A percentile compares a stretch with the other conserved stretches of the same genome.
Conservation (phyloP, 2,888 invertebrate genomes). For the Venustoraphidia nigricollis region DNA sequence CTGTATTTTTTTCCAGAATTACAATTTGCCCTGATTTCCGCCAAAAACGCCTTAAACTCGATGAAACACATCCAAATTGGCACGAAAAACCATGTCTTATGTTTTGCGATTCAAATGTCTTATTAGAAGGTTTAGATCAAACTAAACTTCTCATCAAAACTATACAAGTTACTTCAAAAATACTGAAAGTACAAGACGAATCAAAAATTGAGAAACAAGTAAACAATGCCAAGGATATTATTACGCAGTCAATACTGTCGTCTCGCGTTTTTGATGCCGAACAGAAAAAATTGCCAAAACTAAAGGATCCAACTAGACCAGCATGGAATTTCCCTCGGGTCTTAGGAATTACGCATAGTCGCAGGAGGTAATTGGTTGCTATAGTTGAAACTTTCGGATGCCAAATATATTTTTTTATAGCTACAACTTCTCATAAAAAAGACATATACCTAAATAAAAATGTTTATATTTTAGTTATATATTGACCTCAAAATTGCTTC, state of each 20-base stretch:
- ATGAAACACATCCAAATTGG: conserved; percentile 49
- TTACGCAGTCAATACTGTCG: conserved; percentile 31
- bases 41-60: conserved; percentile 27
- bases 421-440: not conserved
- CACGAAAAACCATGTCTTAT: conserved; percentile 42
- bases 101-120: conserved; percentile 42
- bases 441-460: not conserved
- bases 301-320: conserved; percentile 52
- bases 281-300: conserved; percentile 59
- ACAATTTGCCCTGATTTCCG: conserved; percentile 27
- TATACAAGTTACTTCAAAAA: conserved; percentile 39
- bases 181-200: conserved; percentile 40
- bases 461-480: conserved; percentile 38
- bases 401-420: not conserved
- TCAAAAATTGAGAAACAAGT: conserved; percentile 42
- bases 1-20: conserved; percentile 17
- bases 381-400: not conserved
- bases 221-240: conserved; percentile 26
- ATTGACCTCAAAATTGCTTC: conserved; percentile 45
- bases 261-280: conserved; percentile 63
- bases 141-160: conserved; percentile 72
- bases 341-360: conserved; percentile 56
- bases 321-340: conserved; percentile 54
- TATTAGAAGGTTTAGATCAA: conserved; percentile 59
- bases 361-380: conserved; percentile 42